Percentiles rank a stretch among this genome's conserved stretches.
Evolutionary conservation across 2,888 invertebrate species (phyloP).

Genomic region (Lutraria lutraria): DNA sequence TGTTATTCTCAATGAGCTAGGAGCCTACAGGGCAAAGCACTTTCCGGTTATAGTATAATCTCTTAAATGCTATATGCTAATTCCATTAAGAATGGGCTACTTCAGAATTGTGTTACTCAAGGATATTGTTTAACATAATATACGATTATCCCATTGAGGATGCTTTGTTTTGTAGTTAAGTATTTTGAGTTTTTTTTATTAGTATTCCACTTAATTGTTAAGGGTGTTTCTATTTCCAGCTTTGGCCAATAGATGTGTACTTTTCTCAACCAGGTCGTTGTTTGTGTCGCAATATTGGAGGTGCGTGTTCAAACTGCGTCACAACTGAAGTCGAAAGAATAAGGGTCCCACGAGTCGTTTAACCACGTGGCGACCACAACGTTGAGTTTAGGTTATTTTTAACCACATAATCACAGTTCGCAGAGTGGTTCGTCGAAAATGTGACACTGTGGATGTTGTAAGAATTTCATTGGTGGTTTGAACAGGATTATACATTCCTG

Average conservation of each 20-base stretch:
- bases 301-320: conserved; percentile 39
- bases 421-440: background rate
- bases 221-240: conserved; percentile 12
- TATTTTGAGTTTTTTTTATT: background rate
- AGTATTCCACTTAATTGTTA: background rate
- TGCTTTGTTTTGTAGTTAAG: background rate
- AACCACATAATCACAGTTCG: background rate
- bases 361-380: background rate
- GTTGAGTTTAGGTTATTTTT: background rate
- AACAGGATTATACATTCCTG: no score
- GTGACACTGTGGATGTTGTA: no score
- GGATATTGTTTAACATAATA: background rate
- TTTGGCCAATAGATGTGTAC: conserved; percentile 40
- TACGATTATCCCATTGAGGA: background rate
- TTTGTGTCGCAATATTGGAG: conserved; percentile 23
- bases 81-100: background rate
- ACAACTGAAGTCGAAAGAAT: conserved; percentile 30
- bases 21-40: no score
- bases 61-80: no score
- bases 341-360: background rate
- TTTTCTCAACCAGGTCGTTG: conserved; percentile 42
- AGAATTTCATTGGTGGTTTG: no score
- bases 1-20: no score
- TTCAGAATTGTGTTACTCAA: background rate
- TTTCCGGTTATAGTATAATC: no score